Base-by-base conservation (phyloP, 2,113 vertebrate genomes). In the Odobenus rosmarus region DNA sequence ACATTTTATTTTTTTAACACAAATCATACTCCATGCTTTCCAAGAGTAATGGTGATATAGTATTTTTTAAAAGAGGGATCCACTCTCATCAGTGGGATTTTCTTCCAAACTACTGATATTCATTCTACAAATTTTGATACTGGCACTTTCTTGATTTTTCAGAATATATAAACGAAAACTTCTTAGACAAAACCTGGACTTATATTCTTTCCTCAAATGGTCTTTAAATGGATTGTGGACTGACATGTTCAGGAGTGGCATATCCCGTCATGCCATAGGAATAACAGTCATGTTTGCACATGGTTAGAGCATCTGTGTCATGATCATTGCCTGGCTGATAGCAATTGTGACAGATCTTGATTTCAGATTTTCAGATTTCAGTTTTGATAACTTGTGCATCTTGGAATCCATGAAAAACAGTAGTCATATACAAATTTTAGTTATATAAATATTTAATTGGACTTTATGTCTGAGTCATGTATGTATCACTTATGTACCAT, bases 281-380 rank as follows among this genome's bases (percentile, higher is more conserved):
- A 28, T 64, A 64, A 53, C 33, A 55, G 64, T 46, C 28, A 28
- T 15, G 31, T 28, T 57, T 77, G 49, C 28, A 46, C 21, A 12
- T 49, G 57, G 67, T 62, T 77, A 46, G 36, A 39, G n/a, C 13
- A 55, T 13, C 69, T 86, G 31, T 53, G 42, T 59, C 67, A 85
- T 0, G 23, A 69, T 49, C 39, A 42, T 13, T 69, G 19, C 31
- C 31, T n/a, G 46, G 28, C 62, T 71, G 24, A 61, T 19, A 21
- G 55, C 3, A 33, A 28, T 76, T 62, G 36, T 42, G 42, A 93
- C 13, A n/a, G 57, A 42, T 77, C 24, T 86, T 2, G 8, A 24
- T 39, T 93, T 85, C 46, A 91, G 64, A 39, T 81, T 86, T 87
- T 72, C n/a, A 55, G 85, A 82, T 92, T 92, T 87, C 64, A 85